Evolutionary conservation across 1,140 invertebrate species (phyloP), one percentile per base, ranked within the genome.

Genomic region (Drosophila equinoxialis): DNA sequence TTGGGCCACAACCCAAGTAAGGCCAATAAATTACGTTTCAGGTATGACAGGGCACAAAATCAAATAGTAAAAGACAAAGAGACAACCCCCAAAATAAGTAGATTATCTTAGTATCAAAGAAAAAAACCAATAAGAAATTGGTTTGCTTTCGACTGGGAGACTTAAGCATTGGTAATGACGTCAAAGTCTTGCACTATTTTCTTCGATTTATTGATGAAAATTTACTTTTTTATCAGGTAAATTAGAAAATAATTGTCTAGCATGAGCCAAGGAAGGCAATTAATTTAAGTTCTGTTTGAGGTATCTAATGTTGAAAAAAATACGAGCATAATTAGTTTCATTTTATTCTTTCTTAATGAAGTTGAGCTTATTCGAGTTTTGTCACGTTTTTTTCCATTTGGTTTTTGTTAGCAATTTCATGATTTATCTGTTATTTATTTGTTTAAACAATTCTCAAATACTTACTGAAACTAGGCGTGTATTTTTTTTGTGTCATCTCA

Each of bases 241-340:
- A 87, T 87, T 87, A 71, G 84, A 87, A 89, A 78, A 87, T 87
- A 87, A 87, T 87, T 87, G 65, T 68, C 45, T 10, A 45, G 45
- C 39, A 60, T 23, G 39, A 8, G 37, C 13, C 48, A 37, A 41
- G 11, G 62, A 58, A 77, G 65, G 77, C 74, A 74, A 82, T 79
- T 78, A 74, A 62, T 48, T 79, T 82, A 79, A 79, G 66, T 69
- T 79, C 37, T 41, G 51, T 45, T 68, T 54, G 42, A 17, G 51
- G 67, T 26, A 26, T 26, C 4, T 71, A 62, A 48, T 8, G 63
- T 30, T 30, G 6, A 1, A 30, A 30, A 20, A 26, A 26, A 26
- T 17, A 26, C 23, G 45, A 20, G 62, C 42, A 66, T 63, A 59
- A 63, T 75, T 76, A 58, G 37, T 41, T 37, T 23, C 8, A 7